Evolutionary conservation across 2,113 vertebrate genomes (phyloP).

Genomic region (Protobothrops mucrosquamatus): DNA sequence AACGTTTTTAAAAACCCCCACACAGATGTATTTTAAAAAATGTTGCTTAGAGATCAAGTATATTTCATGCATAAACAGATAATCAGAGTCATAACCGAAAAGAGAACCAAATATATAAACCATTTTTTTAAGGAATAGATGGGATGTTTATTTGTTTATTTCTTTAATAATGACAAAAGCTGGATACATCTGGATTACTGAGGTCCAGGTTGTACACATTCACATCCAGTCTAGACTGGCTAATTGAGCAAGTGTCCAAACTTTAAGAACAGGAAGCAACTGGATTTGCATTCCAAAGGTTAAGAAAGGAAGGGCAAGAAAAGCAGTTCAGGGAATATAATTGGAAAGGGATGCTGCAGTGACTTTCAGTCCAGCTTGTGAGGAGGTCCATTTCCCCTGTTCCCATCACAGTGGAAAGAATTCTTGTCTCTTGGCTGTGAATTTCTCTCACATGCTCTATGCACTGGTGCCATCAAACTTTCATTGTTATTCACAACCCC

Average conservation of each 20-base stretch:
- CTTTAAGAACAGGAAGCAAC: constrained; percentile 53
- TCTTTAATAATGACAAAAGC: constrained; percentile 38
- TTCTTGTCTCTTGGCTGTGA: constrained; percentile 53
- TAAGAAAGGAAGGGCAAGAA: constrained; percentile 62
- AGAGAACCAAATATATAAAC: neutral
- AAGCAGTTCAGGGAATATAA: constrained; percentile 55
- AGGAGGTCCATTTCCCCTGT: constrained; percentile 60
- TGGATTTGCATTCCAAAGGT: constrained; percentile 59
- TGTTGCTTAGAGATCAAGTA: neutral
- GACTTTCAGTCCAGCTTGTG: constrained; percentile 55
- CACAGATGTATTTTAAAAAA: neutral
- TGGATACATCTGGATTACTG: accelerated
- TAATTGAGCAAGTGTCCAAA: constrained; percentile 48
- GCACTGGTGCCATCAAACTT: constrained; percentile 1
- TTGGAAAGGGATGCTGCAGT: constrained; percentile 61
- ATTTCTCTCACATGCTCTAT: constrained; percentile 24
- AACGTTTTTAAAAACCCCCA: too few relatives aligned
- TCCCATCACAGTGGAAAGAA: constrained; percentile 60
- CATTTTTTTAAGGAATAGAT: neutral
- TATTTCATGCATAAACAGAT: neutral
- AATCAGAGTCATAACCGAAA: neutral
- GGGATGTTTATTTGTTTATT: neutral
- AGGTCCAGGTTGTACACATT: constrained; percentile 44
- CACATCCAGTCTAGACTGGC: constrained; percentile 35
- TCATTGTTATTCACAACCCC: constrained; percentile 12